A percentile compares a stretch with the other conserved stretches of the same genome.
Evolutionary conservation across 2,797 vertebrate genomes (phyloP).

Genomic region (Propithecus deckenii): DNA sequence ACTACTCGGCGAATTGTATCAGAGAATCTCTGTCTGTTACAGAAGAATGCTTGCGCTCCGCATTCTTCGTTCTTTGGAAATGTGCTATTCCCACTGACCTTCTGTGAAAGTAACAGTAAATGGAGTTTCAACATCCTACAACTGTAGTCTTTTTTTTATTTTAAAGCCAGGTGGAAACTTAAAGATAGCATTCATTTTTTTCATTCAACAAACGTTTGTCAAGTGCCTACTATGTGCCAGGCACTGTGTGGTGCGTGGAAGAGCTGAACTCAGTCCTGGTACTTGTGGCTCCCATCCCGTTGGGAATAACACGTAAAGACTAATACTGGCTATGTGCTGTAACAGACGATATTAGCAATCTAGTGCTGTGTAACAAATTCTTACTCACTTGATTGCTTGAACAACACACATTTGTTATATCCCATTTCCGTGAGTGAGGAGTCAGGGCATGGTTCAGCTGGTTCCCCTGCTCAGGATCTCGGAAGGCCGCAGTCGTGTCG

Average conservation of each 20-base stretch:
- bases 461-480: background rate
- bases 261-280: background rate
- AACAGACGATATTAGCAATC: background rate
- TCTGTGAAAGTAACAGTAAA: conserved; percentile 46
- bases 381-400: background rate
- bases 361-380: background rate
- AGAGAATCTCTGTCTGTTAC: conserved; percentile 43
- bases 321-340: background rate
- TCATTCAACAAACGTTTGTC: background rate
- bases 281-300: background rate
- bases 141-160: background rate
- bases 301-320: background rate
- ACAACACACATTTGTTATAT: background rate
- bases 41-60: conserved; percentile 49
- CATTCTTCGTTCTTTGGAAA: conserved; percentile 39
- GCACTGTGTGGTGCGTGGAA: background rate
- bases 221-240: background rate
- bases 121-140: conserved; percentile 27
- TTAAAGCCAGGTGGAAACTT: background rate
- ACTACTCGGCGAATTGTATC: conserved; percentile 63
- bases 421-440: background rate
- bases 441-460: background rate
- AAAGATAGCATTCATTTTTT: background rate
- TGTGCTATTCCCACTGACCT: conserved; percentile 57
- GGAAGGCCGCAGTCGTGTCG: background rate